These are phyloP conservation scores for Balaeniceps rex DNA, from an alignment of 2,113 vertebrate species.

Conservation along the genomic window DNA sequence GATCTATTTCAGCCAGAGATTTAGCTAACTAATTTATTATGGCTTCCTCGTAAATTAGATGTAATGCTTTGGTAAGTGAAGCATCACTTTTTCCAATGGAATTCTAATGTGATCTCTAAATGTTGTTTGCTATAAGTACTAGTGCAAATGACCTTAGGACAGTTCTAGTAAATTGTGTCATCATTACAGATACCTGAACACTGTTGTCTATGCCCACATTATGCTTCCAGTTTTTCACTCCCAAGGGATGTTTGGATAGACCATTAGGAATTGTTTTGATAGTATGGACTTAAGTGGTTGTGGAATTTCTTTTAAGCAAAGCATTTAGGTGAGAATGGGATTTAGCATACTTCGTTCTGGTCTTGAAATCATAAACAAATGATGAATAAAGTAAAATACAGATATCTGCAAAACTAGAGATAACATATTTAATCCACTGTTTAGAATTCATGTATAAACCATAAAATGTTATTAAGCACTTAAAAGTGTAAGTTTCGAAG, in stretches of 20 bases:
- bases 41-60: neutral
- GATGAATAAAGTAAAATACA: neutral
- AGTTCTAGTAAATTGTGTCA: neutral
- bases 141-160: neutral
- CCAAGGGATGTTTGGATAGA: neutral
- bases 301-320: neutral
- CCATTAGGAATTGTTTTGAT: neutral
- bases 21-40: neutral
- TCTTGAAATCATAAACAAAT: neutral
- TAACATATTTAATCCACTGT: neutral
- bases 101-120: neutral
- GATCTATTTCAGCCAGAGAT: neutral
- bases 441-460: neutral
- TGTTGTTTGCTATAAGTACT: neutral
- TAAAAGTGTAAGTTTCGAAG: neutral
- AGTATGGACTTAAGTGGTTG: neutral
- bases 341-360: neutral
- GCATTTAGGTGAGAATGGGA: neutral
- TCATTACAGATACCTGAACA: neutral
- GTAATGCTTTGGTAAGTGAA: neutral
- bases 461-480: neutral
- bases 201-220: neutral
- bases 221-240: neutral
- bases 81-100: neutral
- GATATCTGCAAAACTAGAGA: neutral